Evolutionary conservation across 2,113 vertebrate genomes (phyloP), one percentile per base, ranked within the genome.

Genomic region (Cricetomys ansorgei): DNA sequence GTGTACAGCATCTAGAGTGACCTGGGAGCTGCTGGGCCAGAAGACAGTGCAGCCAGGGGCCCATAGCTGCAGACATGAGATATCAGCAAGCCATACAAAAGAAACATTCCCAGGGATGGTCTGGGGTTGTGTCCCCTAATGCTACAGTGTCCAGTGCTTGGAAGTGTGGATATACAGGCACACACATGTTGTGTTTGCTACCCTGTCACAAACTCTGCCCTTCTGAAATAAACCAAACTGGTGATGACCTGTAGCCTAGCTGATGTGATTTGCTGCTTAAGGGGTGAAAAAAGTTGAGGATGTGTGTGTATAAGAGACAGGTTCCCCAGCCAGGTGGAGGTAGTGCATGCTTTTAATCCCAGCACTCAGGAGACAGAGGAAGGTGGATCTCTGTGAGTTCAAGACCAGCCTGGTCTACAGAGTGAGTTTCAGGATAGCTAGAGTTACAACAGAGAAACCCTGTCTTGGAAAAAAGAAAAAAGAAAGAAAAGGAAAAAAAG

Each of bases 211-310:
- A 92, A 27, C n/a, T 96, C 45, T 95, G 55, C 40, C 64, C 64
- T 96, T 89, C 92, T 65, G n/a, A 79, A 97, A 96, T 97, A 97
- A 97, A 96, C 34, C 19, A 27, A 10, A 11, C 45, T 92, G 73
- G 62, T 75, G 50, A 45, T n/a, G 19, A 67, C 19, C 45, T 88
- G 31, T 45, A 53, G 69, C 40, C 23, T 16, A 67, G 70, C 59
- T 67, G n/a, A n/a, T 84, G n/a, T 40, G 31, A 80, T 85, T 95
- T 86, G 55, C 57, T 31, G 27, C 40, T 79, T 11, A n/a, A 77
- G 55, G 70, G 29, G 16, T 53, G 19, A 37, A 45, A 69, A 80
- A 80, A 65, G 15, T 37, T 53, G 65, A 62, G 34, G 19, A 59
- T 69, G 16, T 83, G 48, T 48, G 23, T 11, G 31, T 15, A 15